Evolutionary conservation across 2,888 invertebrate species (phyloP), one percentile per base, ranked within the genome.

Genomic region (Chrysomela aeneicollis): DNA sequence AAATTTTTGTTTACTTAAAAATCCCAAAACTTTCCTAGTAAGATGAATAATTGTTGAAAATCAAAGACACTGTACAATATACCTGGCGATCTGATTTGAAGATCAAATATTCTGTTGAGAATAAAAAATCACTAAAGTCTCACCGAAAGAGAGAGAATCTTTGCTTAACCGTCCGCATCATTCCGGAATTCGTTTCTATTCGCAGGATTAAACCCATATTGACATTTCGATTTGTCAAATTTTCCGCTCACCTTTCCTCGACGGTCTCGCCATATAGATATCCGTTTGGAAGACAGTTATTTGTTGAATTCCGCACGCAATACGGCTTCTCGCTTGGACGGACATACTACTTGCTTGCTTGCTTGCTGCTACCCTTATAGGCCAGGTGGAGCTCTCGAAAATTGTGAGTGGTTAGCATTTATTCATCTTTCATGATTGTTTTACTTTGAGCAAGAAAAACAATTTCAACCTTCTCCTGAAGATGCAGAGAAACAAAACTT

Each of bases 231-330:
- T 61, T 60, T 63, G 63, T 55, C 55, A 46, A 60, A 68, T 61
- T 63, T 66, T 57, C 61, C 61, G 50, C 51, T 59, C 61, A 63
- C 66, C 66, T 68, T 65, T 67, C 58, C 59, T 61, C 64, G 42
- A 42, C 42, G 61, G 46, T 59, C 22, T 55, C 18, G 61, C 73
- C 73, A 74, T 74, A 77, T 73, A 73, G 73, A 76, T 73, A 74
- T 72, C 71, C 73, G 72, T 72, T 72, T 68, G 68, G 66, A 74
- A 76, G 77, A 78, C 77, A 77, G 77, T 78, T 79, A 80, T 81
- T 79, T 79, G 80, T 79, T 79, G 77, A 78, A 79, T 80, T 79
- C 79, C 78, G 78, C 78, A 78, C 74, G 78, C 77, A 78, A 78
- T 79, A 78, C 75, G 79, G 77, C 74, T 75, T 75, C 71, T 68